Conservation (phyloP, 2,888 invertebrate genomes). For the Drosophila cognata region DNA sequence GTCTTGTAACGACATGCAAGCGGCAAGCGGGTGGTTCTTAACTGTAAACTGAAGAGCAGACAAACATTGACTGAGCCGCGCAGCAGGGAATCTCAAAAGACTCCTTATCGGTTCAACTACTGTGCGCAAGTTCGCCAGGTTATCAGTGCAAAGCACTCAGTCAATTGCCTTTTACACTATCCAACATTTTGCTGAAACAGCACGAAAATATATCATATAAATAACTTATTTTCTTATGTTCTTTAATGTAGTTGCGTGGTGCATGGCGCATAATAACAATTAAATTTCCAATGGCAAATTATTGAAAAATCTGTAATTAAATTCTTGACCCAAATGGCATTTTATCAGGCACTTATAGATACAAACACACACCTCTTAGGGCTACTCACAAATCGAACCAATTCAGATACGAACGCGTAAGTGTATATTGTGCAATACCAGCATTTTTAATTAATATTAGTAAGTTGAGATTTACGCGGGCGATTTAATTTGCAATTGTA, state of each 20-base stretch:
- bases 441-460: conserved; percentile 8
- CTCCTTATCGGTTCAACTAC: conserved; percentile 54
- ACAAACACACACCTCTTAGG: conserved; percentile 13
- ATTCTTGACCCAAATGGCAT: conserved; percentile 64
- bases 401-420: conserved; percentile 1
- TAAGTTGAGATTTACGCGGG: conserved; percentile 32
- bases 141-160: conserved; percentile 45
- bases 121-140: conserved; percentile 48
- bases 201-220: not conserved
- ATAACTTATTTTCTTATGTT: not conserved
- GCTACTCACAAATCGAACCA: conserved; percentile 25
- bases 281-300: conserved; percentile 7
- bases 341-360: conserved; percentile 50
- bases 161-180: conserved; percentile 36
- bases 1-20: conserved; percentile 33
- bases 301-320: conserved; percentile 43
- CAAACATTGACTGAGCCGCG: conserved; percentile 48
- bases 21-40: conserved; percentile 50
- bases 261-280: conserved; percentile 1
- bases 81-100: conserved; percentile 44
- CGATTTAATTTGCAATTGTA: conserved; percentile 23
- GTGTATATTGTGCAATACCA: not conserved
- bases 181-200: not conserved
- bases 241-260: conserved; percentile 2
- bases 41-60: conserved; percentile 56